Percentiles rank a stretch among this genome's conserved stretches.
phyloP scores from a whole-genome alignment of 2,113 vertebrate species.

The Dinomys branickii region DNA sequence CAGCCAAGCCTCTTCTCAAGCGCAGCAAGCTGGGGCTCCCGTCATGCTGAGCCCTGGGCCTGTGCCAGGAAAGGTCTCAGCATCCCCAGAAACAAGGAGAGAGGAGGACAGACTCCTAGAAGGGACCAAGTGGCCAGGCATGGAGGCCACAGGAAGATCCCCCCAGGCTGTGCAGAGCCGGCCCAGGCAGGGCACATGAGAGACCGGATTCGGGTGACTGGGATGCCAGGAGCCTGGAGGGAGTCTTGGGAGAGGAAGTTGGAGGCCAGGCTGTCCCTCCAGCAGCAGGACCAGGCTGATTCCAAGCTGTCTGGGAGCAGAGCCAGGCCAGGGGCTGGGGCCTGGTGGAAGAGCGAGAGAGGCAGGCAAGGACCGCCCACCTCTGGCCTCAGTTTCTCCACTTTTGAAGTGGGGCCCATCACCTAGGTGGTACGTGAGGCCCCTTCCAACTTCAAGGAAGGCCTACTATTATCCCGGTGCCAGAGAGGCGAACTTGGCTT shows the following conservation, averaged over 20 bases:
- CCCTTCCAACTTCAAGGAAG: not conserved
- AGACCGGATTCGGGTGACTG: not conserved
- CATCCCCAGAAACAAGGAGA: not conserved
- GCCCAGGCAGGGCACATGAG: rapidly evolving
- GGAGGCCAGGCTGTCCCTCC: too few relatives aligned
- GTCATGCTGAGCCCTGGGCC: not conserved
- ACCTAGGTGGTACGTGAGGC: too few relatives aligned
- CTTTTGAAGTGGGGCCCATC: not conserved
- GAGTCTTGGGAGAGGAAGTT: too few relatives aligned
- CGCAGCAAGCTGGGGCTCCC: not conserved
- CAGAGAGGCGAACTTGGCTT: not conserved
- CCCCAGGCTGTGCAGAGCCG: rapidly evolving
- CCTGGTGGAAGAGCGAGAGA: not conserved
- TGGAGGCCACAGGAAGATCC: rapidly evolving
- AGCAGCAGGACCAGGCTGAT: rapidly evolving
- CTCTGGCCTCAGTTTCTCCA: not conserved
- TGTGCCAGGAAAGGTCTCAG: not conserved
- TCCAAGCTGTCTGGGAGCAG: not conserved
- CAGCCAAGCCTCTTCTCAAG: not conserved
- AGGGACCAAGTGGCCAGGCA: not conserved
- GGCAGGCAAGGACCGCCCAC: not conserved
- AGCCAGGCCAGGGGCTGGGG: not conserved
- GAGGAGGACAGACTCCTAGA: not conserved
- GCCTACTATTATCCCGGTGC: rapidly evolving
- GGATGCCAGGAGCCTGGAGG: too few relatives aligned